phyloP scores from a whole-genome alignment of 2,797 vertebrate genomes.

The Tragelaphus oryx region DNA sequence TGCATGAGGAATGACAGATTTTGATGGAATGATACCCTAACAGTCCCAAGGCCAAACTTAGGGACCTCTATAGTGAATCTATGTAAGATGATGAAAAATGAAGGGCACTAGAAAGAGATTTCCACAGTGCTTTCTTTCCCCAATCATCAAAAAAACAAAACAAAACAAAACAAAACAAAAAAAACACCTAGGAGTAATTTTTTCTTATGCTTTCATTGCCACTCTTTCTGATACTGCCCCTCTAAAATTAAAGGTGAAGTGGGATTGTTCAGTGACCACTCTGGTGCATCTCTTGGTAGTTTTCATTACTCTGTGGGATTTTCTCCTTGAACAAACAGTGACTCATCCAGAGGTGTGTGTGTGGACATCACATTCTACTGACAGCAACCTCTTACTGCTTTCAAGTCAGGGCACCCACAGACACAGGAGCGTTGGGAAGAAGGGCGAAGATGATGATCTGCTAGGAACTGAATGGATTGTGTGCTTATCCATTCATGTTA shows the following conservation, averaged over 20 bases:
- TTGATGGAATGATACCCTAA: not conserved
- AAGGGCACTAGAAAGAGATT: not conserved
- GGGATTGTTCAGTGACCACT: not conserved
- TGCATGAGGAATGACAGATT: not conserved
- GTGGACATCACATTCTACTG: fast-evolving
- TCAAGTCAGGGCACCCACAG: not conserved
- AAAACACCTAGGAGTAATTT: not conserved
- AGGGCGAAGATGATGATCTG: not conserved
- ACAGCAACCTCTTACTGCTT: not conserved
- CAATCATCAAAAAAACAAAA: not conserved
- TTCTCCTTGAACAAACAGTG: not conserved
- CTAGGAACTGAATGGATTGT: not conserved
- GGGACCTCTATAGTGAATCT: not conserved
- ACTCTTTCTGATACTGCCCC: not conserved
- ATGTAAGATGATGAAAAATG: not conserved
- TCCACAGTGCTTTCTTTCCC: not conserved
- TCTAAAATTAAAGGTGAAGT: not conserved
- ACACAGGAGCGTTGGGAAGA: not conserved
- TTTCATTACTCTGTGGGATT: not conserved
- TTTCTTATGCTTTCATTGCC: not conserved
- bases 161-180: no score
- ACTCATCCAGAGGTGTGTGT: not conserved
- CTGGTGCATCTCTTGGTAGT: not conserved
- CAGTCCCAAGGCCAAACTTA: not conserved
- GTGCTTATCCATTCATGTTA: not conserved